Evolutionary conservation across 2,888 invertebrate species (phyloP).

Genomic region (Drosophila kanekoi): DNA sequence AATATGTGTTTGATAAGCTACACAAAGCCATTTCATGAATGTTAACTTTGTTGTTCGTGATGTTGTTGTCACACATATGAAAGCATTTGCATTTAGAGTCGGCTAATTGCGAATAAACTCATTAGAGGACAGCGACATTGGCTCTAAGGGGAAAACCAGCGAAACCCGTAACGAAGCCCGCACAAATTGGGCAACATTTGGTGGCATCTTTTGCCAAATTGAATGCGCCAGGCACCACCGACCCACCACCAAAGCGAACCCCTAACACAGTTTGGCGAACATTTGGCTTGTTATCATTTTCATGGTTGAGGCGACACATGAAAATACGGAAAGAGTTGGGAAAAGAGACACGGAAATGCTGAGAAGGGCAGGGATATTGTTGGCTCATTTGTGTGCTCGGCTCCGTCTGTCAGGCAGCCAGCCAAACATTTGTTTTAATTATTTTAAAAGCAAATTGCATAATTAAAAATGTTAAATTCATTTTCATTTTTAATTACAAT

Average conservation of each 20-base stretch:
- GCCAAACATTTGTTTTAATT: slow-evolving; percentile 75
- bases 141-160: slow-evolving; percentile 20
- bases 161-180: slow-evolving; percentile 23
- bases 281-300: slow-evolving; percentile 72
- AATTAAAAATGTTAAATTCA: slow-evolving; percentile 77
- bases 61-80: slow-evolving; percentile 19
- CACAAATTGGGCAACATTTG: slow-evolving; percentile 57
- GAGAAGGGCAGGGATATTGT: slow-evolving; percentile 21
- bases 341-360: background rate
- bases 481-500: slow-evolving; percentile 80
- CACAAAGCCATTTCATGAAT: slow-evolving; percentile 25
- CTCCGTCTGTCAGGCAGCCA: slow-evolving; percentile 50
- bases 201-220: slow-evolving; percentile 56
- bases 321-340: slow-evolving; percentile 20
- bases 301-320: slow-evolving; percentile 61
- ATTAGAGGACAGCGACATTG: slow-evolving; percentile 60
- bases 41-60: slow-evolving; percentile 8
- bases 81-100: slow-evolving; percentile 60
- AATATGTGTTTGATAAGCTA: slow-evolving; percentile 44
- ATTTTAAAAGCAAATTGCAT: slow-evolving; percentile 74
- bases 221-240: slow-evolving; percentile 39
- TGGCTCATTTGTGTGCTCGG: slow-evolving; percentile 40
- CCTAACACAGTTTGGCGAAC: slow-evolving; percentile 45
- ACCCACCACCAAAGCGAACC: background rate
- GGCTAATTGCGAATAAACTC: slow-evolving; percentile 75